Percentiles rank a stretch among this genome's conserved stretches.
Conservation (phyloP, 2,113 vertebrate species). For the Hyaena hyaena region DNA sequence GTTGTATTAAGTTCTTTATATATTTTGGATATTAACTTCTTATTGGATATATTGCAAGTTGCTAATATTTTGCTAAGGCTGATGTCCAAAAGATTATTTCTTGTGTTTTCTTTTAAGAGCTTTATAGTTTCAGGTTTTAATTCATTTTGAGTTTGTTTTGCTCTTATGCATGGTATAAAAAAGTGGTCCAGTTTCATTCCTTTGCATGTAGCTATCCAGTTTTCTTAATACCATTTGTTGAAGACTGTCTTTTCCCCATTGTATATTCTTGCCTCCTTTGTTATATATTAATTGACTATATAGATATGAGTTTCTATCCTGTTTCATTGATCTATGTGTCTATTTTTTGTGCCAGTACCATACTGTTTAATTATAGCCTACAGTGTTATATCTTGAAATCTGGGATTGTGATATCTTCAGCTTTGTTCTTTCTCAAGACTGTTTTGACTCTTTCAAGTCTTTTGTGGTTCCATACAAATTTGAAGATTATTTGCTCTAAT, state of each 20-base stretch:
- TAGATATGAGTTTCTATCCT: not conserved
- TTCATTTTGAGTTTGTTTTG: not conserved
- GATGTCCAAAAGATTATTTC: not conserved
- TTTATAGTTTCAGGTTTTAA: not conserved
- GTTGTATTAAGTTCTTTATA: not conserved
- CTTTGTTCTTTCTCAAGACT: not conserved
- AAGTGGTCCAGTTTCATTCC: not conserved
- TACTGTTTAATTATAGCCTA: not conserved
- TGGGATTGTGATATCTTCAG: not conserved
- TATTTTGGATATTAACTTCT: not conserved
- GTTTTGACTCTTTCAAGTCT: not conserved
- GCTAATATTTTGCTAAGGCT: not conserved
- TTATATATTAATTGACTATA: not conserved
- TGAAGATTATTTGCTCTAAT: not conserved
- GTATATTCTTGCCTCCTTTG: not conserved
- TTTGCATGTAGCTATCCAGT: not conserved
- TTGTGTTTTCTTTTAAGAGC: not conserved
- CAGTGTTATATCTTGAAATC: not conserved
- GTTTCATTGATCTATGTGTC: not conserved
- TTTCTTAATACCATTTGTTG: not conserved
- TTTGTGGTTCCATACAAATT: not conserved
- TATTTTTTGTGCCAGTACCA: not conserved
- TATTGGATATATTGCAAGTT: not conserved
- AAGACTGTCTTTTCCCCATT: not conserved
- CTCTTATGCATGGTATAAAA: not conserved